Conservation (phyloP, 1,140 invertebrate species). For the Drepana arcuata region DNA sequence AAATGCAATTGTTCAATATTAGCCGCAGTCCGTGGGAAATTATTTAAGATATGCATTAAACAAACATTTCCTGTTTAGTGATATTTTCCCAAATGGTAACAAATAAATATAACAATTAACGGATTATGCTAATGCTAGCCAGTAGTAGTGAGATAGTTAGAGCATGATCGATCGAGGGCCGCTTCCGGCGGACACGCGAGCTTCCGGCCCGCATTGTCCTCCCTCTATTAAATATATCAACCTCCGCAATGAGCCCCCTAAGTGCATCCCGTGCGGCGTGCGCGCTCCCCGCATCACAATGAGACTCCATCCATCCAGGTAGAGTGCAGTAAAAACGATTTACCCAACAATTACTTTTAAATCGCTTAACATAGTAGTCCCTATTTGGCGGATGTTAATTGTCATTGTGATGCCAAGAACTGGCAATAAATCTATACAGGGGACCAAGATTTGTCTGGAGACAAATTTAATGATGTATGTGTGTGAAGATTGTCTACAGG, state of each 20-base stretch:
- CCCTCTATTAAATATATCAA: conserved; percentile 27
- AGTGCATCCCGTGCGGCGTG: conserved; percentile 8
- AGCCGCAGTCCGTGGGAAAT: conserved; percentile 48
- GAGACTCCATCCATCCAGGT: conserved; percentile 4
- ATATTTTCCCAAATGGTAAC: background rate
- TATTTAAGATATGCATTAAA: background rate
- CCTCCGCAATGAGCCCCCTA: conserved; percentile 15
- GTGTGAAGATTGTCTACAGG: no score
- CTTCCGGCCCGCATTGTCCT: conserved; percentile 43
- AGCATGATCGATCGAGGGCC: conserved; percentile 22
- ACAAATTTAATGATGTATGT: no score
- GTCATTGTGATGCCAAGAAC: no score
- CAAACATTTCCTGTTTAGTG: conserved; percentile 33
- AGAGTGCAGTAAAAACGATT: no score
- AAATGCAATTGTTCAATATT: conserved; percentile 53
- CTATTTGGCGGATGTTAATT: no score
- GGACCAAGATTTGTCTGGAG: no score
- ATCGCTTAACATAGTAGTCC: no score
- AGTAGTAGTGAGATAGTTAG: no score
- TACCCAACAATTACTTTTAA: no score
- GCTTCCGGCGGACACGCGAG: conserved; percentile 41
- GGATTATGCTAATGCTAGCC: no score
- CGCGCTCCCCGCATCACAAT: conserved; percentile 11
- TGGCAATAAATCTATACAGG: no score
- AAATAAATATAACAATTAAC: no score